Conservation (phyloP, 2,888 invertebrate species). For the Brenthis hecate region DNA sequence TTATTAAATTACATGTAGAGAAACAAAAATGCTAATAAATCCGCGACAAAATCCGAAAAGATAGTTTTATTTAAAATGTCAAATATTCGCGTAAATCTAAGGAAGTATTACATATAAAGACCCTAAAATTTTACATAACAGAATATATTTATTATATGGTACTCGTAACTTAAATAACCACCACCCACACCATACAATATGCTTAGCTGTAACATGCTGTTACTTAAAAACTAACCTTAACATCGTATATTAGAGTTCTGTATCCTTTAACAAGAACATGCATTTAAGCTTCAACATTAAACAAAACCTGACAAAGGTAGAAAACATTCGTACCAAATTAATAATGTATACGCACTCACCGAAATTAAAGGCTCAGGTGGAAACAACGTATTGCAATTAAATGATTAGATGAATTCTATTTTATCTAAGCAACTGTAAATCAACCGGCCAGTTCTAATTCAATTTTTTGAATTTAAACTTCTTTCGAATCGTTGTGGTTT, state of each 20-base stretch:
- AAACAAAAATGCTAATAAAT: too few relatives aligned
- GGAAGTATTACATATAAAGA: too few relatives aligned
- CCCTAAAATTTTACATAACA: too few relatives aligned
- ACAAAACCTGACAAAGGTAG: slow-evolving; percentile 18
- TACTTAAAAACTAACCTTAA: background rate
- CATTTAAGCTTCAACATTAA: background rate
- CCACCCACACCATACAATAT: background rate
- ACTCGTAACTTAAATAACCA: background rate
- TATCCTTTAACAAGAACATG: background rate
- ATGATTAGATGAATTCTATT: slow-evolving; percentile 7
- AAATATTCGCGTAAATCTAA: too few relatives aligned
- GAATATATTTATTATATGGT: background rate
- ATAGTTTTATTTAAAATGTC: too few relatives aligned
- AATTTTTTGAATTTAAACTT: too few relatives aligned
- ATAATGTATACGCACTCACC: slow-evolving; percentile 29
- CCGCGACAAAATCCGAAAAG: too few relatives aligned
- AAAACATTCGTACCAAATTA: slow-evolving; percentile 18
- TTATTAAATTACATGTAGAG: too few relatives aligned
- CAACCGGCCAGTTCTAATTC: slow-evolving; percentile 2
- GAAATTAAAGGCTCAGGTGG: slow-evolving; percentile 22
- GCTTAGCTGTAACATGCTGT: background rate
- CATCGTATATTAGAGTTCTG: background rate
- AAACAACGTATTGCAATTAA: slow-evolving; percentile 24
- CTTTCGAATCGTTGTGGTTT: too few relatives aligned
- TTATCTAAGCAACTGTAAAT: background rate